Evolutionary conservation across 2,113 vertebrate species (phyloP), one percentile per base, ranked within the genome.

Genomic region (Gopherus flavomarginatus): DNA sequence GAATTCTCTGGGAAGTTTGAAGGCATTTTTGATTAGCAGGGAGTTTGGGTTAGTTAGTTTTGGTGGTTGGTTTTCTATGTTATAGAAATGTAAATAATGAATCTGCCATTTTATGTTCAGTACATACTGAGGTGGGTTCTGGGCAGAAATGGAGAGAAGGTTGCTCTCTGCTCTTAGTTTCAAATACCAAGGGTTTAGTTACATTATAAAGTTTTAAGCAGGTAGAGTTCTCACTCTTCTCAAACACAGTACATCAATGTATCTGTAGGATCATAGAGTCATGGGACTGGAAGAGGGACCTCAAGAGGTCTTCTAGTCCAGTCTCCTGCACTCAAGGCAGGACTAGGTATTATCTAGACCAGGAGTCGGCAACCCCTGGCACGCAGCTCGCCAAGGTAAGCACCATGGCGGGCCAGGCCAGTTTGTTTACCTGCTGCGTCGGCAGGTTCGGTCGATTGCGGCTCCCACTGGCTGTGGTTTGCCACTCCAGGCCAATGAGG

Each of bases 1-100:
- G 89, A 93, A 86, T 93, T 92, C 11, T 93, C 93, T 86, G 59
- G 52, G 54, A 95, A 53, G 35, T 85, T 88, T 94, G 42, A 90
- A 89, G 62, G 69, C 57, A 69, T 87, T 96, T 92, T 90, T 83
- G 83, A 65, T 94, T 85, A 86, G 57, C 2, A 0, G 24, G 81
- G 83, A 83, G 83, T 92, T 80, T 27, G 4, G 17, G 17, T n/a
- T 69, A n/a, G 35, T 69, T 69, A 22, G 8, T 69, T 69, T 38
- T 38, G 35, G 65, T 11, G 17, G 17, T 38, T 38, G 8, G 4
- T 35, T 69, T 69, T 69, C 5, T n/a, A 21, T 69, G 65, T 69
- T n/a, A 21, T 35, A 69, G 65, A 69, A 69, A 69, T 69, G 6
- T 38, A 69, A 19, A 38, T 69, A 69, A 69, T 17, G 35, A 69